Evolutionary conservation across 2,888 invertebrate genomes (phyloP).

Genomic region (Amphipoea oculea): DNA sequence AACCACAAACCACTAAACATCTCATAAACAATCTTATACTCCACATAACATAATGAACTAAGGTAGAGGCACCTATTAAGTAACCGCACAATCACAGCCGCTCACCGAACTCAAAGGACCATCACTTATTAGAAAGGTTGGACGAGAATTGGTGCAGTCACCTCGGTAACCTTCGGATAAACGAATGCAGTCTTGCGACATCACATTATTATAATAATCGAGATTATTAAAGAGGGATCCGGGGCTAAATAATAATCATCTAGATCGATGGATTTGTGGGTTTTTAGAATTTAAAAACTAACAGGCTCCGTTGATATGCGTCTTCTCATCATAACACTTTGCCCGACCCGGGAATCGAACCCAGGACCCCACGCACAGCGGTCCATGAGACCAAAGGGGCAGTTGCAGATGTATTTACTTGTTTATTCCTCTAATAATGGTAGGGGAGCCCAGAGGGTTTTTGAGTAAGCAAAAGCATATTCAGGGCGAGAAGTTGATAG

Average conservation of each 20-base stretch:
- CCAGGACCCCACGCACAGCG: too few relatives aligned
- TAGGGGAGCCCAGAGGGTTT: too few relatives aligned
- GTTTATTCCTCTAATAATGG: too few relatives aligned
- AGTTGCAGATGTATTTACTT: too few relatives aligned
- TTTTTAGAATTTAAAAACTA: neutral
- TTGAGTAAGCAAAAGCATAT: too few relatives aligned
- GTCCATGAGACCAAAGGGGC: too few relatives aligned
- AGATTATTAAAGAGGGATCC: conserved; percentile 8
- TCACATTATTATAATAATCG: conserved; percentile 13
- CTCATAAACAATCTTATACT: neutral
- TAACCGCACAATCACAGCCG: conserved; percentile 35
- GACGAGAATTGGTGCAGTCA: conserved; percentile 53
- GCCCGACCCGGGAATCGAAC: too few relatives aligned
- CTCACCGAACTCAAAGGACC: conserved; percentile 50
- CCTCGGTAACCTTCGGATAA: conserved; percentile 45
- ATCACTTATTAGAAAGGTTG: conserved; percentile 59
- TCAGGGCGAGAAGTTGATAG: too few relatives aligned
- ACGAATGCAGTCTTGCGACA: conserved; percentile 32
- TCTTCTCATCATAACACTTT: too few relatives aligned
- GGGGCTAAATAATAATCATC: neutral
- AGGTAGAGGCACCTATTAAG: conserved; percentile 15
- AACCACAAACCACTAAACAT: conserved; percentile 32
- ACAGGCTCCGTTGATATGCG: too few relatives aligned
- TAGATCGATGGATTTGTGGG: neutral
- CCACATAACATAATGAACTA: conserved; percentile 18